phyloP scores from a whole-genome alignment of 2,888 invertebrate species.

The Drosophila anomalata region DNA sequence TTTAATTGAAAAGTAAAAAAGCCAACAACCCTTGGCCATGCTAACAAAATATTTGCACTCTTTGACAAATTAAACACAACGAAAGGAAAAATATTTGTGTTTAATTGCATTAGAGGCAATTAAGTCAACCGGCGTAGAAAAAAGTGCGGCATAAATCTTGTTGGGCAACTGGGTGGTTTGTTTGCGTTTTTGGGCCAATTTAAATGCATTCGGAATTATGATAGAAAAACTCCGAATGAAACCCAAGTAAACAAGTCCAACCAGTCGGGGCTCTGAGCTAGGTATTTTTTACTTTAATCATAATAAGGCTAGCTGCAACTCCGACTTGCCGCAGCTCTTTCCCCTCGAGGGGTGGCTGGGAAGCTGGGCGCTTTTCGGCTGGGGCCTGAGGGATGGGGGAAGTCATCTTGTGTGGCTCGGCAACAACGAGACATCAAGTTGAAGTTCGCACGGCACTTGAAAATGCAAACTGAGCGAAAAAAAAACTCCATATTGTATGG shows the following conservation, averaged over 20 bases:
- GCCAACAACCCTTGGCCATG: constrained; percentile 3
- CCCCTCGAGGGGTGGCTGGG: constrained; percentile 16
- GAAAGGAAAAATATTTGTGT: constrained; percentile 60
- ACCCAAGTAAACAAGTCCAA: constrained; percentile 64
- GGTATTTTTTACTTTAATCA: constrained; percentile 30
- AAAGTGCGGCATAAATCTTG: constrained; percentile 53
- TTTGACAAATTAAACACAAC: constrained; percentile 59
- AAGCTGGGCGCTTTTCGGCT: constrained; percentile 16
- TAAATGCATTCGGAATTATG: constrained; percentile 69
- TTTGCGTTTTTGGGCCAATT: constrained; percentile 53
- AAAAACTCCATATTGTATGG: constrained; percentile 58
- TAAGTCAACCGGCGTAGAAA: constrained; percentile 53
- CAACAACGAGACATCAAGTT: constrained; percentile 62
- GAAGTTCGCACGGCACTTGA: constrained; percentile 78
- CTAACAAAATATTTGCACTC: constrained; percentile 51
- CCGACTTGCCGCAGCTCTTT: constrained; percentile 17
- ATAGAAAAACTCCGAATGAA: constrained; percentile 45
- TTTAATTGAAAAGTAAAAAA: constrained; percentile 45
- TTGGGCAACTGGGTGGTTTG: constrained; percentile 39
- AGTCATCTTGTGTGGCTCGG: constrained; percentile 72
- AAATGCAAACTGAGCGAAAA: constrained; percentile 56
- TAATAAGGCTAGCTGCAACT: constrained; percentile 43
- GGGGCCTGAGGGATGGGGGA: constrained; percentile 13
- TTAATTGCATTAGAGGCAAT: constrained; percentile 72
- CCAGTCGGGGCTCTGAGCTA: constrained; percentile 56